Percentiles rank a stretch among this genome's conserved stretches.
Evolutionary conservation across 1,140 invertebrate genomes (phyloP).

Genomic region (Drosophila watanabei): DNA sequence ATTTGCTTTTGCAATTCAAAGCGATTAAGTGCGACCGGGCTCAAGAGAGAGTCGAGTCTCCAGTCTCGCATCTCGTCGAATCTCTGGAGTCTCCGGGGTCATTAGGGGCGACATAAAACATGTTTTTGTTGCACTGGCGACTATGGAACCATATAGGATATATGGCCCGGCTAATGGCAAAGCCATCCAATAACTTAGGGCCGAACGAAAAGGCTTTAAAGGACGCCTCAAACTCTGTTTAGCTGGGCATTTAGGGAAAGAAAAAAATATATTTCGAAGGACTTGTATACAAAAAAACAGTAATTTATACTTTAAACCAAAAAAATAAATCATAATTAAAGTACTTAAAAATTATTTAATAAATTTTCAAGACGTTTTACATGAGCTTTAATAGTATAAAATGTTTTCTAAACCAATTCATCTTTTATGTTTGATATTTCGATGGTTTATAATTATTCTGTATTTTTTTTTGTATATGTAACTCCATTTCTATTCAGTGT

Average conservation of each 20-base stretch:
- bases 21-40: constrained; percentile 74
- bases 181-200: constrained; percentile 70
- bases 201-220: constrained; percentile 46
- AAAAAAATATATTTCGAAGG: background rate
- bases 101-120: constrained; percentile 83
- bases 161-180: constrained; percentile 80
- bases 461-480: accelerated
- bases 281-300: background rate
- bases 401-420: background rate
- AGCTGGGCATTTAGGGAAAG: constrained; percentile 60
- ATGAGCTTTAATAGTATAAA: background rate
- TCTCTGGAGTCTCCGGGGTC: constrained; percentile 70
- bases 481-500: background rate
- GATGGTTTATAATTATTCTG: background rate
- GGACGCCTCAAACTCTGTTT: constrained; percentile 12
- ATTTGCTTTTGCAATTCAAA: constrained; percentile 85
- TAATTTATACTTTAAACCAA: background rate
- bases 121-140: constrained; percentile 81
- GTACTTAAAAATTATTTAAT: no score
- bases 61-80: constrained; percentile 43
- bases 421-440: background rate
- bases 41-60: constrained; percentile 8
- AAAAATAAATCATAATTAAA: no score
- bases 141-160: constrained; percentile 66
- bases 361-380: background rate